Evolutionary conservation across 2,888 invertebrate species (phyloP).

Genomic region (Tenthredo notha): DNA sequence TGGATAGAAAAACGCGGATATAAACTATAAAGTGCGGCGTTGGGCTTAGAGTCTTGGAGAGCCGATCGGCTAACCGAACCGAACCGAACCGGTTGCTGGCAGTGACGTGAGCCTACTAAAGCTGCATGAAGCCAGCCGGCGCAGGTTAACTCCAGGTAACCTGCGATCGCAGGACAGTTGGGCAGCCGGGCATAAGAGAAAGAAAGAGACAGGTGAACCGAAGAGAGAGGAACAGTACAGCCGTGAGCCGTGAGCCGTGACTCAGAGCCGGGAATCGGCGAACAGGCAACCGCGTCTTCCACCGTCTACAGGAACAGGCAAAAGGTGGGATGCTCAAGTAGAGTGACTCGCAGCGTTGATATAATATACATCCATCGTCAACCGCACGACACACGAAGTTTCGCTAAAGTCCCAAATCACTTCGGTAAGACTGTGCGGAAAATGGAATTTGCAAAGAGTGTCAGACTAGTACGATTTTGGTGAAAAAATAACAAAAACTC

Average conservation of each 20-base stretch:
- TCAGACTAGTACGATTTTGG: background rate
- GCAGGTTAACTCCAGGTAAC: constrained; percentile 75
- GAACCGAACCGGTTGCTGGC: constrained; percentile 76
- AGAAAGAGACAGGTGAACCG: constrained; percentile 59
- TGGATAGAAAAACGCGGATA: background rate
- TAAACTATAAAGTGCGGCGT: background rate
- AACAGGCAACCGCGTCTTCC: constrained; percentile 6
- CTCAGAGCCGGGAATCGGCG: constrained; percentile 43
- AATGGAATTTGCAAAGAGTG: background rate
- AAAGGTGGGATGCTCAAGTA: background rate
- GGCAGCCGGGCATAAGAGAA: constrained; percentile 59
- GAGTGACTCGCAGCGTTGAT: background rate
- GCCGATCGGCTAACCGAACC: constrained; percentile 47
- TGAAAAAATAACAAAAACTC: background rate
- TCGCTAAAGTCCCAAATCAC: background rate
- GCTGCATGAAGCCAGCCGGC: constrained; percentile 75
- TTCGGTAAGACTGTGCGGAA: background rate
- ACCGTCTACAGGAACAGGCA: constrained; percentile 28
- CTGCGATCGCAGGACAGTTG: constrained; percentile 62
- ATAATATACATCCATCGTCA: background rate
- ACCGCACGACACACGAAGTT: background rate
- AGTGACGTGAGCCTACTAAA: constrained; percentile 78
- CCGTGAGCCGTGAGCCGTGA: constrained; percentile 49
- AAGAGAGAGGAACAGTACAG: constrained; percentile 27
- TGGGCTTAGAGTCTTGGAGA: constrained; percentile 4